Base-by-base conservation (phyloP, 2,888 invertebrate genomes). In the Cerastis leucographa region DNA sequence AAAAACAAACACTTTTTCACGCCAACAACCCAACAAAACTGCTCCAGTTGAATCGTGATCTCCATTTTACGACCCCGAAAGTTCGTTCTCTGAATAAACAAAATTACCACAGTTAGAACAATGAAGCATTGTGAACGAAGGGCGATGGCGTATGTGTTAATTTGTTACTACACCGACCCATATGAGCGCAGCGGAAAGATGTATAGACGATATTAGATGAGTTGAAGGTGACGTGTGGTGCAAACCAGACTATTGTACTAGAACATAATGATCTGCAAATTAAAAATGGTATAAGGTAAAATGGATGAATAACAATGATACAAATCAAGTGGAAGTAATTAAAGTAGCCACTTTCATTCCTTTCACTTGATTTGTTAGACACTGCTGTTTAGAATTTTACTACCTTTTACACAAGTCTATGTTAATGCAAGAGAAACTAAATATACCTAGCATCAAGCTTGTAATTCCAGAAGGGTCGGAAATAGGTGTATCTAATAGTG, bases 91-190 rank as follows among this genome's bases (percentile, higher is more conserved):
- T 84, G 85, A 84, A 85, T 78, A 88, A 86, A 88, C 85, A 86
- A 92, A 70, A 91, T 90, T 90, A 91, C 87, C 89, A 85, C 83
- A 82, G 87, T 89, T 89, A 87, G 90, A 92, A 93, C 93, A 93
- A 93, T 92, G 87, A 76, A 35, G 83, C 83, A 88, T 91, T 93
- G 92, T 91, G 85, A 73, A 56, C 74, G 89, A 86, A 87, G 87
- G 86, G 86, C 89, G 87, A 87, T 90, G 89, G 86, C 87, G 84
- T 85, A 89, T 86, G 90, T 91, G 93, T 88, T 93, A 92, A 92
- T 90, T 91, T 87, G 89, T 92, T 87, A 86, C 88, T 84, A 86
- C 86, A 88, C 82, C 85, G 89, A 86, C 90, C 89, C 85, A 84
- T 78, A 81, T 86, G 84, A 81, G 85, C 81, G 68, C 11, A 40